phyloP scores from a whole-genome alignment of 2,888 invertebrate species.

The Flexamia atlantica region DNA sequence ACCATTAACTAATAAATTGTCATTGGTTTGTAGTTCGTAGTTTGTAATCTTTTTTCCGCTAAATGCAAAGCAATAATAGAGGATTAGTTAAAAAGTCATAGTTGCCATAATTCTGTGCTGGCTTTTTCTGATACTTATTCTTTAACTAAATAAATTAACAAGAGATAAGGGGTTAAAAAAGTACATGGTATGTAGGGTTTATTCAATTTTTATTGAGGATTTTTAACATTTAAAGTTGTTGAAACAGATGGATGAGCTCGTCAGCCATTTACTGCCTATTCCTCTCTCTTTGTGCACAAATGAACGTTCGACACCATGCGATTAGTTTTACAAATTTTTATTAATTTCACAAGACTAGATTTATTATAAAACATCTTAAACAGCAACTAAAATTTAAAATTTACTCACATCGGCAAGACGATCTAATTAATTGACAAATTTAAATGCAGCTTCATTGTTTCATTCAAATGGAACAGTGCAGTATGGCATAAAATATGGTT shows the following conservation, averaged over 20 bases:
- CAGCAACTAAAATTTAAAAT: neutral
- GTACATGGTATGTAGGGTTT: slow-evolving; percentile 22
- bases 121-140: too few relatives aligned
- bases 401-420: neutral
- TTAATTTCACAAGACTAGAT: slow-evolving; percentile 9
- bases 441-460: neutral
- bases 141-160: too few relatives aligned
- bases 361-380: neutral
- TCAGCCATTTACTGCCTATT: slow-evolving; percentile 41
- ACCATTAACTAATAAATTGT: too few relatives aligned
- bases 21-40: too few relatives aligned
- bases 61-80: too few relatives aligned
- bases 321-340: slow-evolving; percentile 22
- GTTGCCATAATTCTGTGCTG: too few relatives aligned
- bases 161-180: slow-evolving; percentile 3
- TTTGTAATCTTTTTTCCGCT: too few relatives aligned
- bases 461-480: neutral
- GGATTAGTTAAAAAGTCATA: too few relatives aligned
- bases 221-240: slow-evolving; percentile 58
- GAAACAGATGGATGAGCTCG: slow-evolving; percentile 58
- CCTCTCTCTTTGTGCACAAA: slow-evolving; percentile 43
- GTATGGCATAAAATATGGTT: slow-evolving; percentile 51
- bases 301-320: neutral
- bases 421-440: neutral
- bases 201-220: slow-evolving; percentile 56